Base-by-base conservation (phyloP, 2,888 invertebrate species). In the Eumerus sabulonum region DNA sequence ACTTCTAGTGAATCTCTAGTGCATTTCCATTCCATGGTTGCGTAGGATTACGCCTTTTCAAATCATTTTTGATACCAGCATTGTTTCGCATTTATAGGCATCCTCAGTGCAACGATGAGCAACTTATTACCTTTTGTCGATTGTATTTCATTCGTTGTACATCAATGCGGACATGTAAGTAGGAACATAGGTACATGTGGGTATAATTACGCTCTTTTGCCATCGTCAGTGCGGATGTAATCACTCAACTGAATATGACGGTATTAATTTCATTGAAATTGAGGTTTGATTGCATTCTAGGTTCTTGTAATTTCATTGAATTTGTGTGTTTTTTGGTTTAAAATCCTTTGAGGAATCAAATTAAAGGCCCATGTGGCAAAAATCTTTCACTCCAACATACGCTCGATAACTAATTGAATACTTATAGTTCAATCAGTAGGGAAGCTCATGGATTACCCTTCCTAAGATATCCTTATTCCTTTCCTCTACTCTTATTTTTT, bases 291-390 rank as follows among this genome's bases (percentile, higher is more conserved):
- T 72, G 57, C 36, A 63, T 62, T 62, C 57, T 64, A 60, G 71
- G 71, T 38, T 38, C 27, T 27, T 60, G 38, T 42, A 40, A n/a
- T 3, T 9, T 35, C 11, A 47, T 51, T 62, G 57, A 44, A 14
- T 70, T 40, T 13, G n/a, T 9, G 17, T 17, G n/a, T 27, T 27
- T 27, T 27, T 27, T 48, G 1, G 9, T 14, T 59, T 19, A 27
- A 13, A 51, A 47, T 45, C 40, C 18, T 35, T n/a, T 35, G 7
- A 42, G 19, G n/a, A 59, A 44, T 60, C 53, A 63, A 63, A 77
- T 73, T 68, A 59, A 73, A 67, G 59, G 57, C 42, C 53, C 50
- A 51, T 72, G 66, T 57, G 66, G 67, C 72, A 67, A 72, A 64
- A 63, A n/a, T 11, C 5, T 7, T 11, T 5, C 9, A 11, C 57